Conservation (phyloP, 2,797 vertebrate species). For the Halcyon chelicuti region DNA sequence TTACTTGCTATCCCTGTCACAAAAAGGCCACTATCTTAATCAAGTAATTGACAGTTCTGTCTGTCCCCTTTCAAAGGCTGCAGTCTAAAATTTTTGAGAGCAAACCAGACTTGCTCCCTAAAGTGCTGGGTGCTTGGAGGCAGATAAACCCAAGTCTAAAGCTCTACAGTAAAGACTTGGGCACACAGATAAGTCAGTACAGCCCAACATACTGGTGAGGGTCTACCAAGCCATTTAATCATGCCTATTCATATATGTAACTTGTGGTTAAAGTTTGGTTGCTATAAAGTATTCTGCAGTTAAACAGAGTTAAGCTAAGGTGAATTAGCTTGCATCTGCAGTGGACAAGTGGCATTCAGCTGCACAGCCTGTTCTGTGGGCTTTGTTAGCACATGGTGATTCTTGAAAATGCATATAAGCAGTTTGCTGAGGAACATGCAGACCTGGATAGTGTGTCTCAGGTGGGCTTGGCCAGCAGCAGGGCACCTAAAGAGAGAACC, state of each 20-base stretch:
- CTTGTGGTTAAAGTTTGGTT: neutral
- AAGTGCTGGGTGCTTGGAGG: neutral
- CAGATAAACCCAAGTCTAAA: neutral
- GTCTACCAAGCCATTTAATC: neutral
- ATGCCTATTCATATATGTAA: neutral
- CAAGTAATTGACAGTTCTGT: conserved; percentile 27
- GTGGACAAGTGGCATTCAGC: accelerated
- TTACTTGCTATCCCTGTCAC: neutral
- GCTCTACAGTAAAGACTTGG: neutral
- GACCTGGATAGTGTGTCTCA: neutral
- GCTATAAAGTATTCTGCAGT: neutral
- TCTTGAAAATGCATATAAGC: neutral
- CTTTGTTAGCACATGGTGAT: neutral
- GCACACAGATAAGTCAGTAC: neutral
- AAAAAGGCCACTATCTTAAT: conserved; percentile 34
- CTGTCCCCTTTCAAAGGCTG: conserved; percentile 5
- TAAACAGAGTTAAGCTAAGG: neutral
- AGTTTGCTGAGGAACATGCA: neutral
- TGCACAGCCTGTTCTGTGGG: neutral
- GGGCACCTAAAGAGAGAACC: neutral
- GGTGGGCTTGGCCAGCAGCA: neutral
- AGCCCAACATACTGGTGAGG: neutral
- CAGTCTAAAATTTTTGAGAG: neutral
- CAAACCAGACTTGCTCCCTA: neutral
- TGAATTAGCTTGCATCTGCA: neutral